Evolutionary conservation across 2,888 invertebrate species (phyloP).

Genomic region (Caenorhabditis uteleia): DNA sequence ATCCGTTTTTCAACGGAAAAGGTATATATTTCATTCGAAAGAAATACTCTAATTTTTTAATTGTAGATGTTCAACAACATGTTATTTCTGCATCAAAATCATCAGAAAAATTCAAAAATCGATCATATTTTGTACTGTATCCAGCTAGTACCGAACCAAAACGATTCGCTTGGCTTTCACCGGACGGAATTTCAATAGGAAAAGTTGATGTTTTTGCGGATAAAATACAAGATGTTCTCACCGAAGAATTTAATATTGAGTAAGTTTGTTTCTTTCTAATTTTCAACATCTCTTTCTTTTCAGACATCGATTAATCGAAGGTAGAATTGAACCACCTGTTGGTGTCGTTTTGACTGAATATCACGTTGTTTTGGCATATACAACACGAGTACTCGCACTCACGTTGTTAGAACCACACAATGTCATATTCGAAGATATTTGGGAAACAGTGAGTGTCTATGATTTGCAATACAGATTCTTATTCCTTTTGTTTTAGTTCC

Average conservation of each 20-base stretch:
- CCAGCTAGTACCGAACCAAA: slow-evolving; percentile 22
- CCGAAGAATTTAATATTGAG: slow-evolving; percentile 48
- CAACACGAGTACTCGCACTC: slow-evolving; percentile 58
- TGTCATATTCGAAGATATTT: slow-evolving; percentile 61
- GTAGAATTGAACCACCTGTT: slow-evolving; percentile 58
- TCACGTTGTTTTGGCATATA: slow-evolving; percentile 61
- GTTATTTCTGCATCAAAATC: slow-evolving; percentile 15
- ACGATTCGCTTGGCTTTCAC: slow-evolving; percentile 40
- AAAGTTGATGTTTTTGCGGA: slow-evolving; percentile 41
- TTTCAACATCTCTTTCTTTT: slow-evolving; percentile 1
- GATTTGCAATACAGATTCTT: background rate
- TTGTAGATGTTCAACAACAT: slow-evolving; percentile 7
- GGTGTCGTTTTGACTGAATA: slow-evolving; percentile 63
- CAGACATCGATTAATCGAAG: slow-evolving; percentile 61
- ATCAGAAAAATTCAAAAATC: slow-evolving; percentile 34
- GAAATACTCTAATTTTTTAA: background rate
- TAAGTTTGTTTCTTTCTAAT: slow-evolving; percentile 16
- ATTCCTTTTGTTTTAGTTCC: slow-evolving; percentile 1
- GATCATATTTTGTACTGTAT: slow-evolving; percentile 21
- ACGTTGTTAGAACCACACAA: slow-evolving; percentile 55
- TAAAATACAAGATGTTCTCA: slow-evolving; percentile 33
- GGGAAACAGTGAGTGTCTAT: slow-evolving; percentile 36
- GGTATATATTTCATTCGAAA: too few species aligned
- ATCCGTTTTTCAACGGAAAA: slow-evolving; percentile 39
- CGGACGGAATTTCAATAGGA: slow-evolving; percentile 33